Base-by-base conservation (phyloP, 2,113 vertebrate genomes). In the Sceloporus tristichus region DNA sequence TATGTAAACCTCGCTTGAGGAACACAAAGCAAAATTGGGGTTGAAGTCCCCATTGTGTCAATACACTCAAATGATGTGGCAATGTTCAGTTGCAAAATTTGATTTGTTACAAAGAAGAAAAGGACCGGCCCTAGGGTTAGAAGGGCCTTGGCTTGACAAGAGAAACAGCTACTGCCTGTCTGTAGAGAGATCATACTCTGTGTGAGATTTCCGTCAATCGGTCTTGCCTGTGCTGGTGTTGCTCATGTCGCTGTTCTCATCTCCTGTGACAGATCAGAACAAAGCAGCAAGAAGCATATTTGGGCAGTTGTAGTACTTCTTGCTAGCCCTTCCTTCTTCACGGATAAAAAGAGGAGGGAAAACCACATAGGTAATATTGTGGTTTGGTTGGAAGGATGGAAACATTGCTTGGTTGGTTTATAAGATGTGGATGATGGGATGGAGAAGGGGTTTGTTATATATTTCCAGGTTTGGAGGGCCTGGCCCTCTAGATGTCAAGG, bases 1-100 rank as follows among this genome's bases (percentile, higher is more conserved):
- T 71, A 93, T 94, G 93, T 89, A 95, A 91, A 95, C 62, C 87
- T 88, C 65, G 84, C 85, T 95, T 90, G 91, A 88, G 92, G 94
- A 95, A 91, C 42, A 75, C 92, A 95, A 95, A 94, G 91, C 93
- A 89, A 91, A 93, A 84, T 89, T 82, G 90, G 88, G 92, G 88
- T 92, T 96, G 95, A 96, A 96, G 95, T 96, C 95, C 91, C 91
- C 77, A 62, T 92, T 93, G 84, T 94, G 95, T 95, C 94, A 95
- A 94, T 81, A 95, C 27, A 4, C 66, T 34, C 89, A 77, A 78
- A 85, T 73, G 88, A 94, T 95, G 95, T 95, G 93, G 95, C 95
- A 95, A 94, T 92, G 53, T 91, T 90, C 92, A 87, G 80, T 94
- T 92, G 92, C 91, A 78, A 74, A 14, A 87, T 91, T 94, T 94